phyloP scores from a whole-genome alignment of 2,113 vertebrate species.

The Synodontis membranacea region DNA sequence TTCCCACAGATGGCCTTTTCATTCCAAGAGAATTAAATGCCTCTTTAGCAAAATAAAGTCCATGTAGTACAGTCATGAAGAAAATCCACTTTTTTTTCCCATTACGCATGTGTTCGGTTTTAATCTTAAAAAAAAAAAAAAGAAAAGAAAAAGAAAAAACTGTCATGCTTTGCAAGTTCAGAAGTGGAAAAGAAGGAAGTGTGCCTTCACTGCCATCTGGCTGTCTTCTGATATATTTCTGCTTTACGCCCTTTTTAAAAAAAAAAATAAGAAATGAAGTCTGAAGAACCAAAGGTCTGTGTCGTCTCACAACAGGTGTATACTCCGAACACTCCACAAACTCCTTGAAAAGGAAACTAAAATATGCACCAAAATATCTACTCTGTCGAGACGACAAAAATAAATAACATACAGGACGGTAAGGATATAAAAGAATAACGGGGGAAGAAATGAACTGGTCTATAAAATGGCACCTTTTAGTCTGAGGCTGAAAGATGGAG shows the following conservation, averaged over 20 bases:
- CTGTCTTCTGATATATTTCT: slow-evolving; percentile 23
- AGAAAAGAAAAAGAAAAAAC: slow-evolving; percentile 10
- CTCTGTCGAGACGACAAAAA: slow-evolving; percentile 39
- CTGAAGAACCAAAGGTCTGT: slow-evolving; percentile 1
- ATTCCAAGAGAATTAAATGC: slow-evolving; percentile 39
- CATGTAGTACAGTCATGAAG: slow-evolving; percentile 22
- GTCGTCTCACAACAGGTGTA: slow-evolving; percentile 5
- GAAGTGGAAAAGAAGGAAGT: slow-evolving; percentile 24
- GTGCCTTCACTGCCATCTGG: slow-evolving; percentile 32
- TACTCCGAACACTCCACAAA: not conserved
- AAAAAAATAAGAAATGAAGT: slow-evolving; percentile 6
- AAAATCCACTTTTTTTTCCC: slow-evolving; percentile 19
- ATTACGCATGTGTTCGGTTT: slow-evolving; percentile 28
- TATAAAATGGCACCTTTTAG: slow-evolving; percentile 34
- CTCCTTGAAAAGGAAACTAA: slow-evolving; percentile 32
- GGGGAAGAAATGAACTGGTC: slow-evolving; percentile 9
- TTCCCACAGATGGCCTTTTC: slow-evolving; percentile 33
- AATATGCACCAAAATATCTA: slow-evolving; percentile 46
- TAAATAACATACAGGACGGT: slow-evolving; percentile 46
- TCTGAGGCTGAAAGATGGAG: not conserved
- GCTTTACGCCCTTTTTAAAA: slow-evolving; percentile 1
- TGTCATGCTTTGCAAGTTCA: slow-evolving; percentile 18
- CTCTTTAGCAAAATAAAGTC: slow-evolving; percentile 43
- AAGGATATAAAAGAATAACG: slow-evolving; percentile 16
- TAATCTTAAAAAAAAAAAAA: slow-evolving; percentile 27